These are phyloP conservation scores for Crocallis elinguaria DNA, from an alignment of 2,888 invertebrate species.

Conservation along the genomic window DNA sequence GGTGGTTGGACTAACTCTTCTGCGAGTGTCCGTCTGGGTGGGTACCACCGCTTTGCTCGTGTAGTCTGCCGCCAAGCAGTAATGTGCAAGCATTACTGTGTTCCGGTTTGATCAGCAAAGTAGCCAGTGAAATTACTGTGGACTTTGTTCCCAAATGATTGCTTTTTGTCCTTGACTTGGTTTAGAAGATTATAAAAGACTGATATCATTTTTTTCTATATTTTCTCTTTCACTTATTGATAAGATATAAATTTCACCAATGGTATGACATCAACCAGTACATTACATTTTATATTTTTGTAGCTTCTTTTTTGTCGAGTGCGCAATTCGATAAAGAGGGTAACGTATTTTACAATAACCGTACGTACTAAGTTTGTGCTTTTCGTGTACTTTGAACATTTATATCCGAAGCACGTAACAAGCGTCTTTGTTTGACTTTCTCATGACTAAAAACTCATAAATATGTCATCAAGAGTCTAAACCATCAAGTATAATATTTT, in stretches of 20 bases:
- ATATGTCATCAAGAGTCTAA: neutral
- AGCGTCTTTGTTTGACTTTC: too few relatives aligned
- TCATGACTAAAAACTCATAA: neutral
- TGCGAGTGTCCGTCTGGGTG: too few relatives aligned
- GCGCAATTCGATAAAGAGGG: conserved; percentile 4
- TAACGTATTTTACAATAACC: too few relatives aligned
- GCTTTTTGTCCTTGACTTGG: neutral
- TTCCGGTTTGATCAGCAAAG: too few relatives aligned
- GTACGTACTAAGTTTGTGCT: too few relatives aligned
- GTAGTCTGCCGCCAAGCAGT: too few relatives aligned
- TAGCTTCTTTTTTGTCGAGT: conserved; percentile 8
- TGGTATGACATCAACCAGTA: neutral
- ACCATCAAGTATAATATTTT: too few relatives aligned
- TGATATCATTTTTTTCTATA: neutral
- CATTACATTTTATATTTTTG: conserved; percentile 3
- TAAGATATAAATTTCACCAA: conserved; percentile 11
- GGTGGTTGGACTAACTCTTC: too few relatives aligned
- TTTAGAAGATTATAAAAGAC: neutral
- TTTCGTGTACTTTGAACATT: too few relatives aligned
- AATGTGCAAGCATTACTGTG: too few relatives aligned
- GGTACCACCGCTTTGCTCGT: too few relatives aligned
- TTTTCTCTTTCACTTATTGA: neutral
- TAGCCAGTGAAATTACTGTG: too few relatives aligned
- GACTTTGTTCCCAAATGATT: neutral
- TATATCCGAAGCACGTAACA: neutral